Percentiles rank a stretch among this genome's conserved stretches.
phyloP scores from a whole-genome alignment of 2,797 vertebrate species.

The Leptoclinus maculatus region DNA sequence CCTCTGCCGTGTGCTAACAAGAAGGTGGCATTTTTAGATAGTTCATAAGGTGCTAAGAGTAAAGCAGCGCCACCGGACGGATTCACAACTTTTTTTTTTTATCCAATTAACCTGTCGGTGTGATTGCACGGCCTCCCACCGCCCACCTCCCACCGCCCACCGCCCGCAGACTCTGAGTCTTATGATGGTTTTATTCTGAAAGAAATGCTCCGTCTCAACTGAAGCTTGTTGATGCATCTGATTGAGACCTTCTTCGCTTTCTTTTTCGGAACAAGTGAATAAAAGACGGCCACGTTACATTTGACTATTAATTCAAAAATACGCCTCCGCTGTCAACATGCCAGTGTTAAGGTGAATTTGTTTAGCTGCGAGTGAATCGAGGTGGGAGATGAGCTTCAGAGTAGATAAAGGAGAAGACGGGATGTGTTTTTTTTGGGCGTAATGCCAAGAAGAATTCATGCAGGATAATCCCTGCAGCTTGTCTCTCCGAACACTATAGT shows the following conservation, averaged over 20 bases:
- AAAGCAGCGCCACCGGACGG: not conserved
- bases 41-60: not conserved
- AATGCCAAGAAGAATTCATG: not conserved
- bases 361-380: not conserved
- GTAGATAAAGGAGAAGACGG: not conserved
- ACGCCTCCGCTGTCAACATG: not conserved
- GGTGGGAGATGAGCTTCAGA: slow-evolving; percentile 12
- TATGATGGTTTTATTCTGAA: not conserved
- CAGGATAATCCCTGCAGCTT: slow-evolving; percentile 10
- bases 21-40: slow-evolving; percentile 1
- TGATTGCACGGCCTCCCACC: not conserved
- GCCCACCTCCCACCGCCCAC: not conserved
- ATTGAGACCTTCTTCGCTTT: not conserved
- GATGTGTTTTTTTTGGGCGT: not conserved
- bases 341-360: not conserved
- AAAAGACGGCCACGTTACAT: not conserved
- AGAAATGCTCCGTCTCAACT: not conserved
- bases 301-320: not conserved
- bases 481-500: not conserved
- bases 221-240: not conserved
- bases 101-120: slow-evolving; percentile 20
- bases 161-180: not conserved
- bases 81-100: not conserved
- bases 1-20: not conserved
- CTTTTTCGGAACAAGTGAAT: not conserved